phyloP scores from a whole-genome alignment of 2,113 vertebrate species.

The Vimba vimba region DNA sequence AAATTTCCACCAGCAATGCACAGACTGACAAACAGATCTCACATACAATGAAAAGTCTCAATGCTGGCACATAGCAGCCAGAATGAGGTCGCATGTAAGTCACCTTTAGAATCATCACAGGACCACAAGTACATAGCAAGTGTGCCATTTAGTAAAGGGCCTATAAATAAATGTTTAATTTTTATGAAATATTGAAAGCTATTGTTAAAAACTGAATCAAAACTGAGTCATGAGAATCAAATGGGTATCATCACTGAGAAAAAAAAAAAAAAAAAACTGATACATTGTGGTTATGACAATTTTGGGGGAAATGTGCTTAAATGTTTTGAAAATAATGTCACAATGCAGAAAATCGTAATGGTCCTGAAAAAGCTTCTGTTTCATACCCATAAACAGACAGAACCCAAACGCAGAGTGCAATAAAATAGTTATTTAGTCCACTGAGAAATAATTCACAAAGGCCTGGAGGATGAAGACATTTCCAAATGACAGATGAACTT shows the following conservation, averaged over 20 bases:
- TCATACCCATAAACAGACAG: no score
- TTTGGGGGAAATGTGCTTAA: neutral
- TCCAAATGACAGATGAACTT: no score
- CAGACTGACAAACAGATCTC: neutral
- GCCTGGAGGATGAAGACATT: no score
- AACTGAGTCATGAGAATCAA: neutral
- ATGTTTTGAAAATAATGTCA: neutral
- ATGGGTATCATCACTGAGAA: neutral
- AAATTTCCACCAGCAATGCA: neutral
- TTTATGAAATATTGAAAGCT: neutral
- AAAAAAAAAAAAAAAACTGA: neutral
- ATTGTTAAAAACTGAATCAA: neutral
- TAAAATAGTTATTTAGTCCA: no score
- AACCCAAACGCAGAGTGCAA: no score
- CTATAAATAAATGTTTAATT: neutral
- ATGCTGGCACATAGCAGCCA: neutral
- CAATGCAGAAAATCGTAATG: neutral
- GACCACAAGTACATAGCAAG: neutral
- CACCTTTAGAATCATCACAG: neutral
- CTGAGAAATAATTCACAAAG: no score
- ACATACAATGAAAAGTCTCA: neutral
- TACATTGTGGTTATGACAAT: neutral
- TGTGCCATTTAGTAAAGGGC: neutral
- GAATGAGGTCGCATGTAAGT: neutral
- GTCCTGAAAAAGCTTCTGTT: no score